These are phyloP conservation scores for Ceratitis capitata DNA, from an alignment of 1,140 invertebrate genomes.

Conservation along the genomic window DNA sequence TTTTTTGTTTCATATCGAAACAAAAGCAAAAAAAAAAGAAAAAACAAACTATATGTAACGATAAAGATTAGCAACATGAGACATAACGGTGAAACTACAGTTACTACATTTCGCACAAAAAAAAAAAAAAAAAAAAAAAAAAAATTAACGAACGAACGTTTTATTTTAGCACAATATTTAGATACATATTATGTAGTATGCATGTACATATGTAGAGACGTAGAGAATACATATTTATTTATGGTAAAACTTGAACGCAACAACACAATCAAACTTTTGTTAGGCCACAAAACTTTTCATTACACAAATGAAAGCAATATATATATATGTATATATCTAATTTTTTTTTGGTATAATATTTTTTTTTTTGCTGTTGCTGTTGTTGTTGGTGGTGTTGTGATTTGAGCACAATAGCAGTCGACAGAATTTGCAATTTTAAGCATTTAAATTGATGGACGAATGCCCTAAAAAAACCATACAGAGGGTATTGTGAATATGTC, in stretches of 20 bases:
- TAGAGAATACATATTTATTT: too few species aligned
- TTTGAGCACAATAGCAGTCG: not conserved
- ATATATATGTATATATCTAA: too few species aligned
- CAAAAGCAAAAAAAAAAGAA: not conserved
- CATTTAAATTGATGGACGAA: conserved; percentile 24
- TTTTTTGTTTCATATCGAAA: too few species aligned
- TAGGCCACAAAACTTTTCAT: conserved; percentile 30
- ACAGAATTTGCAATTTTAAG: conserved; percentile 38
- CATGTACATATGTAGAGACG: conserved; percentile 24
- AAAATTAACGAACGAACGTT: too few species aligned
- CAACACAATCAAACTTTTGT: conserved; percentile 11
- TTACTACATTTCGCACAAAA: not conserved
- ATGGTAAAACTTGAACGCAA: conserved; percentile 28
- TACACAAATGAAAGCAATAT: conserved; percentile 32
- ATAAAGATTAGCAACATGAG: conserved; percentile 8
- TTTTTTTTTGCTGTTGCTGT: not conserved
- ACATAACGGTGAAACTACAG: not conserved
- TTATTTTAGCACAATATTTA: conserved; percentile 20
- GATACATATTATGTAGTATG: not conserved
- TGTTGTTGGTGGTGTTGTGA: not conserved
- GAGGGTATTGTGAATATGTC: conserved; percentile 6
- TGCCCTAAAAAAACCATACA: not conserved
- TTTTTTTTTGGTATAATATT: too few species aligned
- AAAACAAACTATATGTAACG: not conserved
- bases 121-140: not conserved